Evolutionary conservation across 1,140 invertebrate species (phyloP).

Genomic region (Megalonaias nervosa): DNA sequence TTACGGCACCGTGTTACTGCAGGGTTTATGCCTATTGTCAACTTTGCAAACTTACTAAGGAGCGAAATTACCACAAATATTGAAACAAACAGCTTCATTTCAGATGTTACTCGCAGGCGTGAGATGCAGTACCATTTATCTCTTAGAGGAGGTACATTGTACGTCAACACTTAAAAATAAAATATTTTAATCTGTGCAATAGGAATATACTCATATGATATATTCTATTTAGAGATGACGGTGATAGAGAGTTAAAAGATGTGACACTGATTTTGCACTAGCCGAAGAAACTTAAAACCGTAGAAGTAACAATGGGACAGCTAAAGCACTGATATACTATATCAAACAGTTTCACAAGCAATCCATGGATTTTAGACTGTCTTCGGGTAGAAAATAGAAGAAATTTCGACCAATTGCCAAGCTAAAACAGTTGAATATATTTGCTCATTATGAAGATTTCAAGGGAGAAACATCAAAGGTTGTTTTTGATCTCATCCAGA

Average conservation of each 20-base stretch:
- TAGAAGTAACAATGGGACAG: background rate
- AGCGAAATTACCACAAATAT: background rate
- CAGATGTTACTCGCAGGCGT: background rate
- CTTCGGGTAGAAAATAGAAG: conserved; percentile 15
- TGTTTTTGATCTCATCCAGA: conserved; percentile 19
- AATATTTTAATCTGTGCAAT: conserved; percentile 16
- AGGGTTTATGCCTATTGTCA: conserved; percentile 6
- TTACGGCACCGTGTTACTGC: conserved; percentile 17
- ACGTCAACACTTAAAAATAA: conserved; percentile 8
- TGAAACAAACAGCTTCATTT: background rate
- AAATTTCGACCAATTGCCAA: conserved; percentile 14
- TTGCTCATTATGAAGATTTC: conserved; percentile 18
- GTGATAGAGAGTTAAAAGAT: conserved; percentile 11
- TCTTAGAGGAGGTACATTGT: conserved; percentile 4
- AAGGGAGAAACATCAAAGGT: too few species aligned
- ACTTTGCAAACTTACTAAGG: conserved; percentile 11
- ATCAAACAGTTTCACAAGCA: conserved; percentile 11
- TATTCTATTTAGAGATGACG: conserved; percentile 21
- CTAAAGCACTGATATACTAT: background rate
- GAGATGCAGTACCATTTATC: conserved; percentile 13
- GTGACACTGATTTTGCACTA: conserved; percentile 1
- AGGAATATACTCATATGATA: too few species aligned
- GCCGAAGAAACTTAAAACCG: conserved; percentile 1
- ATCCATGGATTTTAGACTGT: conserved; percentile 23
- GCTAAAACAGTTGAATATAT: conserved; percentile 14